These are phyloP conservation scores for Nephrotoma guestfalica DNA, from an alignment of 2,888 invertebrate species.

Conservation along the genomic window DNA sequence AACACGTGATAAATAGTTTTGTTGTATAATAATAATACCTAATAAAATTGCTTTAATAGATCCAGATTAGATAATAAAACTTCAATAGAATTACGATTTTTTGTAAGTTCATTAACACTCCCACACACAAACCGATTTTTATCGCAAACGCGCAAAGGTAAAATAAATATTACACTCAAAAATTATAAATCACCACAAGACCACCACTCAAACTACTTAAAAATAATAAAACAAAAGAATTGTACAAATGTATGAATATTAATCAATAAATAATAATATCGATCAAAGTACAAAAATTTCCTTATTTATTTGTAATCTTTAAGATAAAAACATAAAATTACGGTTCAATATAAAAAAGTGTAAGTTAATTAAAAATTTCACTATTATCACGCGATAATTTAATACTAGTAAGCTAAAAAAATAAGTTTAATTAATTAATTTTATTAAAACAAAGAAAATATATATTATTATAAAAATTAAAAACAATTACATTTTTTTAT, in stretches of 20 bases:
- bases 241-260: background rate
- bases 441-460: background rate
- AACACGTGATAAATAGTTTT: background rate
- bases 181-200: background rate
- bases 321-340: background rate
- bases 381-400: background rate
- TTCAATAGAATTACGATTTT: background rate
- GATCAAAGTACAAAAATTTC: background rate
- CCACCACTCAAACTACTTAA: background rate
- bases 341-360: background rate
- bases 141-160: background rate
- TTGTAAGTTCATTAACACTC: background rate
- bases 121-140: background rate
- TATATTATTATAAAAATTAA: background rate
- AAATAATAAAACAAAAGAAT: background rate
- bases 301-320: background rate
- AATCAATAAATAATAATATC: background rate
- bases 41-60: background rate
- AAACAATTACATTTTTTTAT: background rate
- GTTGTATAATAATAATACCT: background rate
- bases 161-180: background rate
- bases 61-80: background rate
- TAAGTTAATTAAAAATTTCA: background rate
- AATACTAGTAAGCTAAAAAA: background rate
- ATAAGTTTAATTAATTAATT: background rate